Evolutionary conservation across 2,797 vertebrate genomes (phyloP), one percentile per base, ranked within the genome.

Genomic region (Neosilurus hyrtlii): DNA sequence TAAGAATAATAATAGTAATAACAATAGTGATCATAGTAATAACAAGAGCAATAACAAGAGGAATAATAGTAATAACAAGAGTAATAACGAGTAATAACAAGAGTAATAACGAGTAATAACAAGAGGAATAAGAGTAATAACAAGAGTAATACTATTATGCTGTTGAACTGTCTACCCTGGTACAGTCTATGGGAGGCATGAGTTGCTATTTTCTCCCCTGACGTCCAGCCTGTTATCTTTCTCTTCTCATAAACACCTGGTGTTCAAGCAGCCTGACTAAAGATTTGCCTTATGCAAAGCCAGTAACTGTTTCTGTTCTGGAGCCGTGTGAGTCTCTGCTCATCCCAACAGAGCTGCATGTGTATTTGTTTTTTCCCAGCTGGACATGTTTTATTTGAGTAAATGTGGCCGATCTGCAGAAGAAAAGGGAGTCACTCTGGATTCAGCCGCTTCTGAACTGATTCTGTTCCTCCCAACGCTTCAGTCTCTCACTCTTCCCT

Each of bases 401-500:
- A 62, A 81, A 52, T 1, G 35, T 37, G 71, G 71, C n/a, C 61
- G 18, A 66, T 43, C 37, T 43, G 37, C 37, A 43, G 37, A 73
- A 63, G 16, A 62, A 70, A 57, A 12, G 73, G 83, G 83, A 63
- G 83, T 61, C 83, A 71, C 67, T 81, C 67, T 65, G 79, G 49
- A 84, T 81, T 71, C 73, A 65, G 83, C 65, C 73, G 4, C 43
- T 63, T 63, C 49, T 10, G 56, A 56, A 56, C 16, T 57, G 73
- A 59, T 78, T 72, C 30, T 68, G 72, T 81, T 68, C 59, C 18
- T 72, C 70, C 43, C 65, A 79, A n/a, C 7, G 37, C 71, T 81
- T 81, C 49, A 35, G 24, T 86, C 83, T 80, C 83, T 84, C 82
- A 79, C 49, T 75, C 37, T 85, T 84, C 82, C 84, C 83, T 61